Conservation (phyloP, 2,888 invertebrate genomes). For the Toxonevra muliebris region DNA sequence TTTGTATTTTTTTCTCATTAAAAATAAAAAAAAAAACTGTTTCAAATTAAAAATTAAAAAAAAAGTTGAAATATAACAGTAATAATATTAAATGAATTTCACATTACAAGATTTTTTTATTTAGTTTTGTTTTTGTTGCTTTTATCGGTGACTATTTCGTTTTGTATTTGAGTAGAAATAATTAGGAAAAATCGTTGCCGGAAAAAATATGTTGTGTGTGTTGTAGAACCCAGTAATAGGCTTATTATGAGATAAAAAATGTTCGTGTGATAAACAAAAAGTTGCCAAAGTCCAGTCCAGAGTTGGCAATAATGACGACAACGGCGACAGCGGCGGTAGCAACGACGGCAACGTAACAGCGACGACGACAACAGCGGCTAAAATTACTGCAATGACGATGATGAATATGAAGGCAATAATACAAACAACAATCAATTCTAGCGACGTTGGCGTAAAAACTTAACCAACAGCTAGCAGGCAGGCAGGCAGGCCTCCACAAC, state of each 20-base stretch:
- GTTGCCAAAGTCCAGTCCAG: conserved; percentile 26
- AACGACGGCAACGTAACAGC: conserved; percentile 40
- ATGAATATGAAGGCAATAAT: neutral
- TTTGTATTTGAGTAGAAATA: conserved; percentile 37
- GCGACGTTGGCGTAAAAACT: no score
- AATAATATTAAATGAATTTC: conserved; percentile 8
- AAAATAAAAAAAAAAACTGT: no score
- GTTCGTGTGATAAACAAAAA: conserved; percentile 53
- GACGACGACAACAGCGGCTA: conserved; percentile 3
- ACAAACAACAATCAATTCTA: conserved; percentile 3
- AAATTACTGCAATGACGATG: no score
- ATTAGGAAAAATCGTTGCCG: conserved; percentile 50
- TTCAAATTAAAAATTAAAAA: no score
- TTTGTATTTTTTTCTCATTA: no score
- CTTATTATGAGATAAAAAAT: conserved; percentile 62
- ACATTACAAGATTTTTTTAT: conserved; percentile 17
- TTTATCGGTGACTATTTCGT: conserved; percentile 27
- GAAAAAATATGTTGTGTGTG: conserved; percentile 51
- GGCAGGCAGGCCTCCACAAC: no score
- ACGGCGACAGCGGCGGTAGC: conserved; percentile 31
- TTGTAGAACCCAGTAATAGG: conserved; percentile 55
- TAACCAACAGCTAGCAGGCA: no score
- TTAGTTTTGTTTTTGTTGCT: conserved; percentile 19
- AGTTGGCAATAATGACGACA: conserved; percentile 17
- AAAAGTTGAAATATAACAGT: neutral